These are phyloP conservation scores for Atta texana DNA, from an alignment of 1,140 invertebrate species.

Conservation along the genomic window DNA sequence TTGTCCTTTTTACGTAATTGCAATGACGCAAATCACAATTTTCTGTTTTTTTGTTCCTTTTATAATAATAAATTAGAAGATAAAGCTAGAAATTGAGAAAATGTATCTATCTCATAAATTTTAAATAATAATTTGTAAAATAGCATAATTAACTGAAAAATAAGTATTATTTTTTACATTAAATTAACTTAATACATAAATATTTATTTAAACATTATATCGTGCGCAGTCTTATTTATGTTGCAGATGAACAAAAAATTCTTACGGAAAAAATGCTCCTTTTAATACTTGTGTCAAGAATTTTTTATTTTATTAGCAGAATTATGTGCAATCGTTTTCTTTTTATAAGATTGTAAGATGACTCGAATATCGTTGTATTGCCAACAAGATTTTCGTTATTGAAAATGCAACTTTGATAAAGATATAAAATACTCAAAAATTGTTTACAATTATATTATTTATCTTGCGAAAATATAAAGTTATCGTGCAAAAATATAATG, in stretches of 20 bases:
- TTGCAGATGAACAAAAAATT: not conserved
- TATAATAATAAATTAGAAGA: not conserved
- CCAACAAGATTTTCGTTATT: slow-evolving; percentile 3
- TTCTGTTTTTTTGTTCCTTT: not conserved
- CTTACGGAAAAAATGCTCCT: not conserved
- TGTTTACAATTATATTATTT: slow-evolving; percentile 30
- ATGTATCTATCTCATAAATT: not conserved
- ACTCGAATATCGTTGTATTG: not conserved
- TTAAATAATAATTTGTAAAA: not conserved
- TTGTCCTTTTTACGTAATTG: not conserved
- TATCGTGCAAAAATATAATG: slow-evolving; percentile 20
- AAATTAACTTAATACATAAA: not conserved
- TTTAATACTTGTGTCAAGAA: slow-evolving; percentile 13
- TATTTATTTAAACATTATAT: not conserved
- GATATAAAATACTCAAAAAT: slow-evolving; percentile 19
- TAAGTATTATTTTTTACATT: not conserved
- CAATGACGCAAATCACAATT: not conserved
- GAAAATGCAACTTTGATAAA: not conserved
- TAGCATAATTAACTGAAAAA: not conserved
- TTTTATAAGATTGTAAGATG: not conserved
- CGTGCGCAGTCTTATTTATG: not conserved
- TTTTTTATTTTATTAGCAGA: not conserved
- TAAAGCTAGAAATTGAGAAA: not conserved
- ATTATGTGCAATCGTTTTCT: not conserved
- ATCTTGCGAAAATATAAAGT: slow-evolving; percentile 10